A percentile compares a stretch with the other conserved stretches of the same genome.
Conservation (phyloP, 2,888 invertebrate genomes). For the Eupithecia inturbata region DNA sequence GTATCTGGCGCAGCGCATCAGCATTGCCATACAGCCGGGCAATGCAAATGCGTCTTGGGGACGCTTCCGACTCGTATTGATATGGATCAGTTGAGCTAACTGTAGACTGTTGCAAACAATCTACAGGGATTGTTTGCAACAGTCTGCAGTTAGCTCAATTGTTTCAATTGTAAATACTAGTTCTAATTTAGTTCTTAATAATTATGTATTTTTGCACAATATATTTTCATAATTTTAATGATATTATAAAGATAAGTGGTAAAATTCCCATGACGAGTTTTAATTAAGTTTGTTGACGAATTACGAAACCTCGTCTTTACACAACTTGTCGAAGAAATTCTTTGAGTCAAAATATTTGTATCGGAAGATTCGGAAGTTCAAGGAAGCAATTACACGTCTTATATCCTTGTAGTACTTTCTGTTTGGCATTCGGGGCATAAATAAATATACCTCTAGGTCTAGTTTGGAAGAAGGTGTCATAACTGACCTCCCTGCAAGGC, state of each 20-base stretch:
- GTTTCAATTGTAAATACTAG: no score
- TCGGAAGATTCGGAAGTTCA: conserved; percentile 23
- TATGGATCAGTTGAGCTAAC: no score
- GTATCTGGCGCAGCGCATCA: no score
- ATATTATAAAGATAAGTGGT: neutral
- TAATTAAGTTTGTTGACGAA: neutral
- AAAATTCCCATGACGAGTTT: neutral
- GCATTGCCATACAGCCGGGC: no score
- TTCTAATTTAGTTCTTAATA: no score
- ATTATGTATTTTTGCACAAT: neutral
- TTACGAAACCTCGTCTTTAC: neutral
- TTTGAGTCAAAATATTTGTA: neutral
- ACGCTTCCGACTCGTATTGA: no score
- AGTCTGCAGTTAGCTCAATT: no score
- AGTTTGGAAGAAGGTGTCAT: conserved; percentile 39
- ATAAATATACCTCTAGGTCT: conserved; percentile 43
- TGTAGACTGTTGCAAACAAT: no score
- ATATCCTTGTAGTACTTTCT: conserved; percentile 28
- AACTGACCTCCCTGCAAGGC: conserved; percentile 45
- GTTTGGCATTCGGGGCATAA: conserved; percentile 42
- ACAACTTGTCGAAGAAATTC: neutral
- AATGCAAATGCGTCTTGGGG: no score
- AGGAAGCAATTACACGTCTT: conserved; percentile 22
- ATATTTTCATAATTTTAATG: neutral
- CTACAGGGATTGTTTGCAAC: no score